Percentiles rank a stretch among this genome's conserved stretches.
phyloP scores from a whole-genome alignment of 2,797 vertebrate species.

The Otolemur crassicaudatus region DNA sequence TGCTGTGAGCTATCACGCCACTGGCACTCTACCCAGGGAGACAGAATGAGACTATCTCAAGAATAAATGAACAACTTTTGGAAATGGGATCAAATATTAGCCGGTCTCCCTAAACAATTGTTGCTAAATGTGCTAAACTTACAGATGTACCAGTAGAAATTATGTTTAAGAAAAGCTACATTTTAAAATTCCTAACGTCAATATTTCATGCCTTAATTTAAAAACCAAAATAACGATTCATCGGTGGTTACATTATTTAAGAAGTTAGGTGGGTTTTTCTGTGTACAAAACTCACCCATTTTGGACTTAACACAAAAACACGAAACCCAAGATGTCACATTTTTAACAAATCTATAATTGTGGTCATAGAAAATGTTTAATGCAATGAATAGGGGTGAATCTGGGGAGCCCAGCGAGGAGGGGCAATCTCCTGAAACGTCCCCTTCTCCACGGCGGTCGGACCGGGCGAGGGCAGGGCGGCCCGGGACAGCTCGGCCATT shows the following conservation, averaged over 20 bases:
- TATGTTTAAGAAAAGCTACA: not conserved
- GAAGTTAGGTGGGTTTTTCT: not conserved
- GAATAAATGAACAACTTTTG: not conserved
- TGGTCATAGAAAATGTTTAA: not conserved
- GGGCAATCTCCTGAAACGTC: conserved; percentile 48
- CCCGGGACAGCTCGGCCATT: not conserved
- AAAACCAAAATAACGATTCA: not conserved
- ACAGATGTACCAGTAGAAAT: not conserved
- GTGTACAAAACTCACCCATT: not conserved
- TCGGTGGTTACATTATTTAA: not conserved
- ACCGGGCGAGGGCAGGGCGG: not conserved
- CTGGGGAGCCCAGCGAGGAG: not conserved
- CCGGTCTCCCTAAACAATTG: not conserved
- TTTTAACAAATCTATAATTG: not conserved
- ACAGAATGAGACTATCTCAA: no score
- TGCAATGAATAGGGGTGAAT: not conserved
- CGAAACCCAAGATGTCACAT: not conserved
- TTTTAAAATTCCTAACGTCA: not conserved
- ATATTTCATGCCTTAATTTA: not conserved
- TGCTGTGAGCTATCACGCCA: no score
- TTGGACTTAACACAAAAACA: not conserved
- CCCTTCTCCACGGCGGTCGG: conserved; percentile 49
- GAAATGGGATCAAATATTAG: not conserved
- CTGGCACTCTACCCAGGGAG: no score
- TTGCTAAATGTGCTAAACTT: not conserved